phyloP scores from a whole-genome alignment of 2,113 vertebrate species.

The Rousettus leschenaultii region DNA sequence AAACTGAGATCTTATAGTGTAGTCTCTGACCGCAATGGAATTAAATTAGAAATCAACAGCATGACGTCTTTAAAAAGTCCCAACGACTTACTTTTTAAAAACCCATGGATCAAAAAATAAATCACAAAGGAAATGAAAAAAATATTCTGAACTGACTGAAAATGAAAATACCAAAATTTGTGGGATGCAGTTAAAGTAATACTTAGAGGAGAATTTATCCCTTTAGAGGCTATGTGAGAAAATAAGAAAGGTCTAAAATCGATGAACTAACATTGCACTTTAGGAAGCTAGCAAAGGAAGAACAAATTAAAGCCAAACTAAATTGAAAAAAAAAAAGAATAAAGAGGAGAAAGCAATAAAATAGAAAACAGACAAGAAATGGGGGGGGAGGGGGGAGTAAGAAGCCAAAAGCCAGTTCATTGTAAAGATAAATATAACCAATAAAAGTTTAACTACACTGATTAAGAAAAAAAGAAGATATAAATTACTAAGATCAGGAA shows the following conservation, averaged over 20 bases:
- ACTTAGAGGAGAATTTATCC: neutral
- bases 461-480: neutral
- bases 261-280: constrained; percentile 1
- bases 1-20: neutral
- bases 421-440: neutral
- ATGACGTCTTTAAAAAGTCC: neutral
- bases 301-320: neutral
- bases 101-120: neutral
- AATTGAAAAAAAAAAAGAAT: neutral
- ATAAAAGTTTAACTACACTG: neutral
- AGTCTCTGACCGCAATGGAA: neutral
- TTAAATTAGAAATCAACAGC: neutral
- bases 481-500: neutral
- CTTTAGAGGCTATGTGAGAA: neutral
- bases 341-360: neutral
- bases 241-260: constrained; percentile 16
- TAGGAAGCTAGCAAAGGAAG: constrained; percentile 24
- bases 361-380: neutral
- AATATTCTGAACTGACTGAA: neutral
- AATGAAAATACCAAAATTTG: neutral
- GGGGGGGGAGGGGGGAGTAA: neutral
- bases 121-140: constrained; percentile 5
- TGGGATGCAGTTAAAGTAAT: neutral
- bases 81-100: neutral
- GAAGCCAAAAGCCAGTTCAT: neutral